Evolutionary conservation across 2,113 vertebrate species (phyloP).

Genomic region (Ellobius talpinus): DNA sequence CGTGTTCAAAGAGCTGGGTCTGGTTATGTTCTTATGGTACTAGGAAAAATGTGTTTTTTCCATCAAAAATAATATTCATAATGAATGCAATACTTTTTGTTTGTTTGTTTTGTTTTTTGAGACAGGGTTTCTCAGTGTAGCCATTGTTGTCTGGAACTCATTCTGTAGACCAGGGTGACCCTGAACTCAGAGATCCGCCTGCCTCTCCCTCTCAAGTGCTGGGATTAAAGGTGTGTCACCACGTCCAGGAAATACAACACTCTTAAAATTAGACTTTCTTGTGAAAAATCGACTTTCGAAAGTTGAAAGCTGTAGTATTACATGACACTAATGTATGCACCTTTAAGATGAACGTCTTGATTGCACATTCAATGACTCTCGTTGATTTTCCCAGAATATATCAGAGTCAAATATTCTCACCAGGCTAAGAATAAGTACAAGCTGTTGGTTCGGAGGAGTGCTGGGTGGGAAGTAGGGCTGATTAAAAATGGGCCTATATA

Average conservation of each 20-base stretch:
- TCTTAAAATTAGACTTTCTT: constrained; percentile 52
- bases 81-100: not conserved
- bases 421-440: constrained; percentile 75
- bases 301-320: constrained; percentile 29
- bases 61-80: constrained; percentile 22
- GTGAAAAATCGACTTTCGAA: constrained; percentile 3
- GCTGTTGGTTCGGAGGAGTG: constrained; percentile 65
- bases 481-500: constrained; percentile 53
- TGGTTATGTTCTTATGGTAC: not conserved
- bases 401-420: constrained; percentile 57
- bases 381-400: constrained; percentile 66
- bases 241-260: not conserved
- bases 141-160: not conserved
- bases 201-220: not conserved
- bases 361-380: constrained; percentile 54
- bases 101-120: not conserved
- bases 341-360: constrained; percentile 45
- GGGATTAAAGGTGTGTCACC: not conserved
- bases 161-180: not conserved
- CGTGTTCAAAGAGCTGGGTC: not conserved
- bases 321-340: constrained; percentile 41
- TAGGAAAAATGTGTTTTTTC: not conserved
- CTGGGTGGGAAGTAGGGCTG: constrained; percentile 58
- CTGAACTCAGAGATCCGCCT: not conserved
- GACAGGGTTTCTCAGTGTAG: not conserved